phyloP scores from a whole-genome alignment of 2,888 invertebrate species.

The Napeogenes sylphis region DNA sequence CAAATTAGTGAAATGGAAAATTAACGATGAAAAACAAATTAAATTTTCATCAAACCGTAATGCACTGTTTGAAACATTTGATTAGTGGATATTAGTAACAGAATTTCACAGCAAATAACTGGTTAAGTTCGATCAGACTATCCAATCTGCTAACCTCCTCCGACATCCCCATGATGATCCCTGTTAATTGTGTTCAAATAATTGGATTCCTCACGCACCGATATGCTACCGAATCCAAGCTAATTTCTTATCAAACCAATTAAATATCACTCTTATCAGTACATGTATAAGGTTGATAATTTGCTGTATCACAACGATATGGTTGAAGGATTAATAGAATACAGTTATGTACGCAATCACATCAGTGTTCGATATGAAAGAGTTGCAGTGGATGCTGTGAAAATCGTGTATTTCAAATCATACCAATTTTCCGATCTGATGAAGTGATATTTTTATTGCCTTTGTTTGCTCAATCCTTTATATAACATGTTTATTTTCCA shows the following conservation, averaged over 20 bases:
- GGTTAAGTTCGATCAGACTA: conserved; percentile 36
- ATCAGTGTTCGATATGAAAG: conserved; percentile 33
- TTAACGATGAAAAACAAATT: neutral
- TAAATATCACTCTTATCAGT: conserved; percentile 18
- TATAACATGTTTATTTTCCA: neutral
- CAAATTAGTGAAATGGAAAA: too few species aligned
- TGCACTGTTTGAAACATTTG: conserved; percentile 1
- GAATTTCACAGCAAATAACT: conserved; percentile 28
- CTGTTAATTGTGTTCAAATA: conserved; percentile 63
- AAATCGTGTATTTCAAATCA: conserved; percentile 15
- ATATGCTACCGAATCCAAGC: conserved; percentile 18
- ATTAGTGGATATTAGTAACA: conserved; percentile 25
- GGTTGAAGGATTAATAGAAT: conserved; percentile 41
- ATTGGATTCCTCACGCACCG: conserved; percentile 54
- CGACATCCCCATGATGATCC: conserved; percentile 42
- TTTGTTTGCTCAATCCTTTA: neutral
- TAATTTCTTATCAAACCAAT: conserved; percentile 13
- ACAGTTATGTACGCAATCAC: conserved; percentile 41
- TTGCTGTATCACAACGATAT: conserved; percentile 9
- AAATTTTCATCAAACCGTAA: neutral
- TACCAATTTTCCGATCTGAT: conserved; percentile 14
- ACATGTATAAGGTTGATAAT: conserved; percentile 17
- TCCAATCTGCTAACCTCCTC: conserved; percentile 16
- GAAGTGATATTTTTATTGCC: neutral
- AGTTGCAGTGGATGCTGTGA: conserved; percentile 24